A percentile compares a stretch with the other conserved stretches of the same genome.
Conservation (phyloP, 2,113 vertebrate species). For the Oryzias javanicus region DNA sequence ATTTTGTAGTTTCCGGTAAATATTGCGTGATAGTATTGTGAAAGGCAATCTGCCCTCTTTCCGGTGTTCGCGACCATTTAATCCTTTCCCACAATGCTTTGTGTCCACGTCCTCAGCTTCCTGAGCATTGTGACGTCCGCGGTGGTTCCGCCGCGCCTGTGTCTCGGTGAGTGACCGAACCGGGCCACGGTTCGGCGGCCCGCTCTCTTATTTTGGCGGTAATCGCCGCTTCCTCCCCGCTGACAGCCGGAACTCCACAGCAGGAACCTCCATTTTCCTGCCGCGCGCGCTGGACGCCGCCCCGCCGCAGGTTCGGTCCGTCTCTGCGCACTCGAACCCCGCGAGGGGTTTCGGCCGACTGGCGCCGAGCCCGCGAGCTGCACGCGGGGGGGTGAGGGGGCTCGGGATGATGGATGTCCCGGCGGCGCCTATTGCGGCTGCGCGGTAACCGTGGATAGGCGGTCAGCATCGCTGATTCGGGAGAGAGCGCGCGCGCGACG, state of each 20-base stretch:
- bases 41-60: conserved; percentile 26
- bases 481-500: no score
- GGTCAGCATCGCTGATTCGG: no score
- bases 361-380: no score
- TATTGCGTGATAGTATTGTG: conserved; percentile 46
- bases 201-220: conserved; percentile 35
- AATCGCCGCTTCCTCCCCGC: conserved; percentile 42
- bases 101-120: conserved; percentile 67
- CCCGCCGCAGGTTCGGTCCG: no score
- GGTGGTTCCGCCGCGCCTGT: conserved; percentile 32
- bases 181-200: no score
- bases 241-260: conserved; percentile 29
- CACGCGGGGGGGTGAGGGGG: no score
- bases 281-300: no score
- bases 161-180: conserved; percentile 51
- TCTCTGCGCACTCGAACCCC: no score
- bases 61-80: conserved; percentile 65
- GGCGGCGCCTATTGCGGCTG: no score
- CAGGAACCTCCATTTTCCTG: background rate
- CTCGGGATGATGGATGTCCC: no score
- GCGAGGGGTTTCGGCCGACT: no score
- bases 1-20: background rate
- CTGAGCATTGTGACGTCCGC: conserved; percentile 75
- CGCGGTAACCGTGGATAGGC: no score
- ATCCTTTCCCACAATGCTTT: conserved; percentile 78